A percentile compares a stretch with the other conserved stretches of the same genome.
phyloP scores from a whole-genome alignment of 2,797 vertebrate species.

The Xenentodon cancila region DNA sequence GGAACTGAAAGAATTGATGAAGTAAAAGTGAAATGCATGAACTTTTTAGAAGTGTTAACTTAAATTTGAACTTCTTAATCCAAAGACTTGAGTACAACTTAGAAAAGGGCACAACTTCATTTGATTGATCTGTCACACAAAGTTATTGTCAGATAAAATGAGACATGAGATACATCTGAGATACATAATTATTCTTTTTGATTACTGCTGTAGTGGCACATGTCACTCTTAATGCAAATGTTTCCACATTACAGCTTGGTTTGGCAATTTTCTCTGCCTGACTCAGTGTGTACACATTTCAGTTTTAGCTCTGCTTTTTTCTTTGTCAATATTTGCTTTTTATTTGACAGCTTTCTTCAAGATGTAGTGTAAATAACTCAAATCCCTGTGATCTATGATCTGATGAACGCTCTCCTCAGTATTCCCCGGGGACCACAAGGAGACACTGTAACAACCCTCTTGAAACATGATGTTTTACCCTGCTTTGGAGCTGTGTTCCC shows the following conservation, averaged over 20 bases:
- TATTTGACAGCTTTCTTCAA: conserved; percentile 40
- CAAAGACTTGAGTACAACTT: not conserved
- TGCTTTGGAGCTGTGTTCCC: conserved; percentile 21
- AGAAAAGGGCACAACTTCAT: not conserved
- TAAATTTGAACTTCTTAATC: not conserved
- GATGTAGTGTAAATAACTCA: conserved; percentile 44
- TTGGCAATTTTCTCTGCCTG: not conserved
- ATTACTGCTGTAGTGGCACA: not conserved
- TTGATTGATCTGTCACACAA: conserved; percentile 11
- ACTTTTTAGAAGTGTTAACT: not conserved
- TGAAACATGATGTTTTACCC: conserved; percentile 39
- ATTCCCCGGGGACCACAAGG: conserved; percentile 20
- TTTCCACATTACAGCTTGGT: not conserved
- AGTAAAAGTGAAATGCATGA: not conserved
- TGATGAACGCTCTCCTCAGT: conserved; percentile 40
- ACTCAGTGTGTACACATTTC: conserved; percentile 16
- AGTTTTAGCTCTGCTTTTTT: not conserved
- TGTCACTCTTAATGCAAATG: not conserved
- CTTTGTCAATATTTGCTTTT: conserved; percentile 41
- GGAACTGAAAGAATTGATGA: conserved; percentile 1
- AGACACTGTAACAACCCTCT: conserved; percentile 36
- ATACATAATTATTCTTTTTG: not conserved
- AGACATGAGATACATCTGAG: no score
- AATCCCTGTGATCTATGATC: conserved; percentile 55
- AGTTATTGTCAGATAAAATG: conserved; percentile 19